phyloP scores from a whole-genome alignment of 2,797 vertebrate genomes.

The Poeciliopsis infans region DNA sequence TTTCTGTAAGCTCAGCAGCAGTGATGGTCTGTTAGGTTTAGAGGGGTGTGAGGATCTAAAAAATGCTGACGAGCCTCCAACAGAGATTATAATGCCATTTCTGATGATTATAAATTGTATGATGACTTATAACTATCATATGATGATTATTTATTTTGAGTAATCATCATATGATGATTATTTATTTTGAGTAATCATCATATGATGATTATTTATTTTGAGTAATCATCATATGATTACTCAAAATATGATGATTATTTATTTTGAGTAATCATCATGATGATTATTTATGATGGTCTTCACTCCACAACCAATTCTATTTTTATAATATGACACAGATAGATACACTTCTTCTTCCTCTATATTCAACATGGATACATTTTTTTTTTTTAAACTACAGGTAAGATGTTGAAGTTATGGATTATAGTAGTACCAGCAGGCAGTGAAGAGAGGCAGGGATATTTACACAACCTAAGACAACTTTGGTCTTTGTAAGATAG shows the following conservation, averaged over 20 bases:
- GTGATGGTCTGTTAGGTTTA: too few relatives aligned
- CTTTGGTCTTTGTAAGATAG: not conserved
- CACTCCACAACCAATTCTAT: not conserved
- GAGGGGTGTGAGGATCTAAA: not conserved
- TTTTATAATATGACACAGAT: not conserved
- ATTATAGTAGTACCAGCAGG: not conserved
- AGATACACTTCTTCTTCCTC: not conserved
- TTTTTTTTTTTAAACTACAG: too few relatives aligned
- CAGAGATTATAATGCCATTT: not conserved
- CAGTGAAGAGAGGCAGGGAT: not conserved
- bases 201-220: too few relatives aligned
- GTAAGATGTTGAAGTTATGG: not conserved
- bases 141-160: too few relatives aligned
- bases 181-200: too few relatives aligned
- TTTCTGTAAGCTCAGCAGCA: too few relatives aligned
- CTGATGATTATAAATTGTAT: too few relatives aligned
- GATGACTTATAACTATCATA: too few relatives aligned
- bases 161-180: too few relatives aligned
- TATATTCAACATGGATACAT: not conserved
- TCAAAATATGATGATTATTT: too few relatives aligned
- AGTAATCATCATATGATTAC: too few relatives aligned
- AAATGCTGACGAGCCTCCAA: not conserved
- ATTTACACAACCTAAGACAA: not conserved
- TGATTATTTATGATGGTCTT: not conserved
- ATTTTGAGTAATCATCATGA: not conserved